Evolutionary conservation across 2,888 invertebrate genomes (phyloP).

Genomic region (Perdita meconis): DNA sequence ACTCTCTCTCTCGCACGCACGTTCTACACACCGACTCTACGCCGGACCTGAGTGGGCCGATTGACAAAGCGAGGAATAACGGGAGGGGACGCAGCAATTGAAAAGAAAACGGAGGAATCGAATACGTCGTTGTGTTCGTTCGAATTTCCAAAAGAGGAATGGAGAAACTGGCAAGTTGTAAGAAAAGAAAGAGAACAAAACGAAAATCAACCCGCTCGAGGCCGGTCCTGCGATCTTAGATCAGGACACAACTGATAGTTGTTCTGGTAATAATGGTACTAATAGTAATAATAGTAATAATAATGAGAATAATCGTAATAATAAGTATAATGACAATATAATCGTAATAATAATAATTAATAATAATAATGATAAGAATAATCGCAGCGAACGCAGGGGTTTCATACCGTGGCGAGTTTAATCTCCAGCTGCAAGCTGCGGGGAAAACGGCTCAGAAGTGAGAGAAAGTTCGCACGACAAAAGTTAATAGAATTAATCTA

Average conservation of each 20-base stretch:
- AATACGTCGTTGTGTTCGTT: neutral
- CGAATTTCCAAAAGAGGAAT: conserved; percentile 7
- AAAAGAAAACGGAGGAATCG: neutral
- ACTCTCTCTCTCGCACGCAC: conserved; percentile 17
- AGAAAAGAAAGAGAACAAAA: conserved; percentile 20
- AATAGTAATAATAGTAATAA: conserved; percentile 73
- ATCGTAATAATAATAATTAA: conserved; percentile 71
- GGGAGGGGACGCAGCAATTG: neutral
- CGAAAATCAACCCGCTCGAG: conserved; percentile 52
- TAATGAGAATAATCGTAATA: conserved; percentile 74
- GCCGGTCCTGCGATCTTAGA: conserved; percentile 38
- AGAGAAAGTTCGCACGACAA: conserved; percentile 28
- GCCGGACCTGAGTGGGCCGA: conserved; percentile 51
- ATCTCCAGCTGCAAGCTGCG: conserved; percentile 43
- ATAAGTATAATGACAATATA: conserved; percentile 78
- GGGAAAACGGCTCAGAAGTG: conserved; percentile 35
- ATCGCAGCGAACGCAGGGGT: conserved; percentile 66
- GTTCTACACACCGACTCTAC: conserved; percentile 28
- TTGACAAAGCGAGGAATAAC: conserved; percentile 18
- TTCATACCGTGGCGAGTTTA: conserved; percentile 55
- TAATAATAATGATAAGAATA: conserved; percentile 74
- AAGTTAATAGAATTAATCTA: conserved; percentile 22
- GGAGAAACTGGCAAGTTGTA: conserved; percentile 7
- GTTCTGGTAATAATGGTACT: conserved; percentile 66
- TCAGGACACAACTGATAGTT: conserved; percentile 52